Conservation (phyloP, 2,888 invertebrate genomes). For the Pyralis farinalis region DNA sequence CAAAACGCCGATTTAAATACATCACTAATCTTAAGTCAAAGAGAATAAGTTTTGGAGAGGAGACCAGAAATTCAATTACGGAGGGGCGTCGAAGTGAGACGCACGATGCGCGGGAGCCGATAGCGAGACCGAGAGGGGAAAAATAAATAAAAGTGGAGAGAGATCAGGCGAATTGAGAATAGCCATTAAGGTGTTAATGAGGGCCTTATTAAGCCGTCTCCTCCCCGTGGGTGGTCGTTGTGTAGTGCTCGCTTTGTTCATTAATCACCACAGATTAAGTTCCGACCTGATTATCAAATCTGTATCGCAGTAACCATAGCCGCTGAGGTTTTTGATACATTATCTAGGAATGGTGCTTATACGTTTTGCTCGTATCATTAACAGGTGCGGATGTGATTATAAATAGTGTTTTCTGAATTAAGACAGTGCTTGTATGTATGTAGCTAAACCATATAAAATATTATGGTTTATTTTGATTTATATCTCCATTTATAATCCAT, state of each 20-base stretch:
- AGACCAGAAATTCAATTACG: constrained; percentile 73
- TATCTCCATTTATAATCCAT: too few species aligned
- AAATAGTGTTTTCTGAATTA: constrained; percentile 1
- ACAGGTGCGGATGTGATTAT: constrained; percentile 5
- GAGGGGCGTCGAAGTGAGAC: constrained; percentile 52
- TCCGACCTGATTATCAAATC: constrained; percentile 67
- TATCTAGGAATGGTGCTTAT: constrained; percentile 21
- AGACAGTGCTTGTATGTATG: too few species aligned
- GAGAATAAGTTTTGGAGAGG: constrained; percentile 75
- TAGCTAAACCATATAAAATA: too few species aligned
- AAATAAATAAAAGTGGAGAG: constrained; percentile 72
- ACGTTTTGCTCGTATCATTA: constrained; percentile 14
- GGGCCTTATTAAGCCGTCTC: constrained; percentile 79
- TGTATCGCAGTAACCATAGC: constrained; percentile 47
- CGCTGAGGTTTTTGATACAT: constrained; percentile 25
- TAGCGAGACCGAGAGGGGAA: constrained; percentile 46
- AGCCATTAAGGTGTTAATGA: constrained; percentile 80
- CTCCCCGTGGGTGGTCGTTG: constrained; percentile 75
- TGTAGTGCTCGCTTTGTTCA: constrained; percentile 64
- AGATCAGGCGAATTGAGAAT: constrained; percentile 78
- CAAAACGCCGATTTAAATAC: constrained; percentile 77
- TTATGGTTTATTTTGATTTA: too few species aligned
- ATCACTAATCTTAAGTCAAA: constrained; percentile 78
- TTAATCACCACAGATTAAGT: constrained; percentile 69
- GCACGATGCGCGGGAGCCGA: constrained; percentile 36